These are phyloP conservation scores for Xanthia togata DNA, from an alignment of 2,888 invertebrate species.

Conservation along the genomic window DNA sequence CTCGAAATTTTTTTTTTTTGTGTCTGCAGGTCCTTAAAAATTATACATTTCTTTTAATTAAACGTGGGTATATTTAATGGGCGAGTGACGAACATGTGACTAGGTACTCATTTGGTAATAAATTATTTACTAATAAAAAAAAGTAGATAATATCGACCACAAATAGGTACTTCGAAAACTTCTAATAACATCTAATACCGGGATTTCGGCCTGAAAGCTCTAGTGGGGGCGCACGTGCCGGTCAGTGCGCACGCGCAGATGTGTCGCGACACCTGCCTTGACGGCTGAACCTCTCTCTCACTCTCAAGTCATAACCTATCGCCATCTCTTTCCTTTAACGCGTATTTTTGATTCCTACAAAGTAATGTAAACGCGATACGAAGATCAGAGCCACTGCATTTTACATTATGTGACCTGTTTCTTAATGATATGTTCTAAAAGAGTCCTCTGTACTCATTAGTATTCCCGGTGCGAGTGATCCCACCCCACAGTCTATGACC, in stretches of 20 bases:
- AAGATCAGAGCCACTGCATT: conserved; percentile 81
- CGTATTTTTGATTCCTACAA: conserved; percentile 85
- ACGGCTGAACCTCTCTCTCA: conserved; percentile 78
- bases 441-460: conserved; percentile 83
- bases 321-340: conserved; percentile 74
- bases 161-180: conserved; percentile 7
- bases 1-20: conserved; percentile 14
- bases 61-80: background rate
- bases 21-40: background rate
- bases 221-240: conserved; percentile 85
- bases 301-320: conserved; percentile 70
- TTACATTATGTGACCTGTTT: conserved; percentile 87
- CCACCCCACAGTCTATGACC: conserved; percentile 79
- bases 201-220: conserved; percentile 76
- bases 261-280: conserved; percentile 87
- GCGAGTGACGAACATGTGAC: background rate
- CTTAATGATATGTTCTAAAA: conserved; percentile 85
- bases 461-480: conserved; percentile 79
- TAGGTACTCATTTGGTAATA: background rate
- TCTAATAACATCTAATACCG: conserved; percentile 53
- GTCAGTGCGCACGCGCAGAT: conserved; percentile 87
- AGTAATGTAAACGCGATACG: conserved; percentile 76
- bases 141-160: background rate
- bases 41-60: conserved; percentile 10
- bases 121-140: background rate